These are phyloP conservation scores for Euplagia quadripunctaria DNA, from an alignment of 2,888 invertebrate species.

Conservation along the genomic window DNA sequence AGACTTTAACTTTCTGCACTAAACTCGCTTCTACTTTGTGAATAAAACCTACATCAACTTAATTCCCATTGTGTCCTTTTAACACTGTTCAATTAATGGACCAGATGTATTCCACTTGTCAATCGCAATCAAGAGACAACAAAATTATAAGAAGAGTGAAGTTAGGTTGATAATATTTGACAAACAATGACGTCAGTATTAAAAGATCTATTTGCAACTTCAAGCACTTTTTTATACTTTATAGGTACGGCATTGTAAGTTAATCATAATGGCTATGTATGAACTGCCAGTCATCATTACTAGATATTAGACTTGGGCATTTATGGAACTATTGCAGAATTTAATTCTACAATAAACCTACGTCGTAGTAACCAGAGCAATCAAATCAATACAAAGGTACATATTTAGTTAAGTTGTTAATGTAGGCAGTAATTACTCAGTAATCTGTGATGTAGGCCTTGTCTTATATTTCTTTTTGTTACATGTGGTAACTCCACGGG, in stretches of 20 bases:
- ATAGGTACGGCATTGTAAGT: background rate
- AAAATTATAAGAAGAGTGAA: too few relatives aligned
- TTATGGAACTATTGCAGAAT: background rate
- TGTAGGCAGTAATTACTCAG: too few relatives aligned
- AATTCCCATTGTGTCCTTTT: too few relatives aligned
- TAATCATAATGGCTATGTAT: background rate
- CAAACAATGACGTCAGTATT: background rate
- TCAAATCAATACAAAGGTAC: background rate
- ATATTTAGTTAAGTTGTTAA: too few relatives aligned
- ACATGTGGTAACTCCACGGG: too few relatives aligned
- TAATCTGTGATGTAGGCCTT: background rate
- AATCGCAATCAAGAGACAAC: too few relatives aligned
- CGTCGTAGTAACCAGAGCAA: background rate
- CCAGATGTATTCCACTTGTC: too few relatives aligned
- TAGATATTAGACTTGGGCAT: background rate
- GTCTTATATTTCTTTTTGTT: background rate
- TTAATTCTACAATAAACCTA: background rate
- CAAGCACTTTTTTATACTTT: background rate
- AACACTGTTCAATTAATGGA: too few relatives aligned
- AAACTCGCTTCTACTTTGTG: background rate
- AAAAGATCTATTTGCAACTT: background rate
- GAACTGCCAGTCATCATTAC: background rate
- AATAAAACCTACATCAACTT: too few relatives aligned
- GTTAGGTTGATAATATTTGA: too few relatives aligned
- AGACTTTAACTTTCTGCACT: background rate